phyloP scores from a whole-genome alignment of 30 jellyfish, hydroid and myxozoan genomes.

The Hydractinia echinata region DNA sequence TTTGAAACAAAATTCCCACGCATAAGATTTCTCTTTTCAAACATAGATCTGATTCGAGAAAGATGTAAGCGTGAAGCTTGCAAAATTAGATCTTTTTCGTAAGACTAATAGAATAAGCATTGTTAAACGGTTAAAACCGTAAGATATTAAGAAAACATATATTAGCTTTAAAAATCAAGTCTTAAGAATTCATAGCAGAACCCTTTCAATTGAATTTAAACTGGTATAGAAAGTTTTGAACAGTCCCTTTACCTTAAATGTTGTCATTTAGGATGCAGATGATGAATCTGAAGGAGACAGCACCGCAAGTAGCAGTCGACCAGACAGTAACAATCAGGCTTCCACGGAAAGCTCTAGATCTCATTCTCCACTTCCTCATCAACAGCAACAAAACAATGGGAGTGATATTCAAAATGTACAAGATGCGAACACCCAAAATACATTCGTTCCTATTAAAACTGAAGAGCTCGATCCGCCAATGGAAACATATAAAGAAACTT shows the following conservation, averaged over 20 bases:
- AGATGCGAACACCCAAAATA: background rate
- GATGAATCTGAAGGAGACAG: slow-evolving; percentile 74
- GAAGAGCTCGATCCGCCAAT: slow-evolving; percentile 19
- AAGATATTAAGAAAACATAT: too few species aligned
- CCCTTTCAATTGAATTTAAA: background rate
- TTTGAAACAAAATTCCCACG: too few species aligned
- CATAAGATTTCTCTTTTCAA: too few species aligned
- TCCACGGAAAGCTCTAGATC: slow-evolving; percentile 36
- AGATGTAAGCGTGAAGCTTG: too few species aligned
- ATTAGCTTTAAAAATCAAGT: too few species aligned
- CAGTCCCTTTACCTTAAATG: background rate
- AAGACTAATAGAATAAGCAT: too few species aligned
- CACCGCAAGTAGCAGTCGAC: slow-evolving; percentile 43
- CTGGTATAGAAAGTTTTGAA: background rate
- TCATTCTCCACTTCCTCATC: slow-evolving; percentile 22
- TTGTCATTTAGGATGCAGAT: slow-evolving; percentile 34
- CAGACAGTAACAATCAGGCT: slow-evolving; percentile 35
- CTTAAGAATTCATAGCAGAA: background rate
- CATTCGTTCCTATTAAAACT: slow-evolving; percentile 27
- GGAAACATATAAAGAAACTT: slow-evolving; percentile 31
- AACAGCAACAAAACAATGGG: background rate
- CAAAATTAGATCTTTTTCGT: too few species aligned
- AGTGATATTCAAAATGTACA: slow-evolving; percentile 8
- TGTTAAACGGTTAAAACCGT: too few species aligned
- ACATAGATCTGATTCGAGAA: too few species aligned